phyloP scores from a whole-genome alignment of 2,797 vertebrate genomes.

The Monodelphis domestica region DNA sequence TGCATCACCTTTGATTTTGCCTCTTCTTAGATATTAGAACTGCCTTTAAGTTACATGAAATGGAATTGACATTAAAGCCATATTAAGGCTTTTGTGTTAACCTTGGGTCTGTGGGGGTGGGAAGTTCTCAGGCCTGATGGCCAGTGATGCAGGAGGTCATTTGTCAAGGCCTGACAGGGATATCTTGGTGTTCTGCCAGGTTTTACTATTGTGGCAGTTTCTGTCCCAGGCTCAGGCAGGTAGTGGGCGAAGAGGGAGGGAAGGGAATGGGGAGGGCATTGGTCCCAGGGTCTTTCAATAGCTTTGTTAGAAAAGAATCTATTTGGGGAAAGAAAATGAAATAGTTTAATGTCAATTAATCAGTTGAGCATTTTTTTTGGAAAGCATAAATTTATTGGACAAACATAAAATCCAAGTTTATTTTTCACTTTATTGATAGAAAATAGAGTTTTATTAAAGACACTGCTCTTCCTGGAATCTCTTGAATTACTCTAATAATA shows the following conservation, averaged over 20 bases:
- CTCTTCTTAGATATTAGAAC: neutral
- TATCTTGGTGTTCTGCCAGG: too few species aligned
- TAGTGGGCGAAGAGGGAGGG: too few species aligned
- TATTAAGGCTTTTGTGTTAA: neutral
- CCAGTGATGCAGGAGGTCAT: too few species aligned
- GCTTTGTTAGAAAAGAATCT: too few species aligned
- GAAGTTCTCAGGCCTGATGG: too few species aligned
- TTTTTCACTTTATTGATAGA: neutral
- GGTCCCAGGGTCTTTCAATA: too few species aligned
- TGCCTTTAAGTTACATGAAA: neutral
- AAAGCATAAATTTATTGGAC: too few species aligned
- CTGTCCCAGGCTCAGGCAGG: too few species aligned
- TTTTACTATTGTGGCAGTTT: too few species aligned
- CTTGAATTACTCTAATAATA: neutral
- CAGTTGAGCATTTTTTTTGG: neutral
- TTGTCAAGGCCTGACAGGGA: too few species aligned
- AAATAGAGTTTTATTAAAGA: neutral
- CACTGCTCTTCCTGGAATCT: neutral
- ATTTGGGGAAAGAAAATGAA: neutral
- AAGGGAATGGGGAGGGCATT: too few species aligned
- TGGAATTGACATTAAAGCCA: neutral
- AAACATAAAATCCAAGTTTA: neutral
- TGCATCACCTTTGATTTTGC: neutral
- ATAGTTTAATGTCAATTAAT: neutral
- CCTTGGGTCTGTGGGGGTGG: too few species aligned